A percentile compares a stretch with the other conserved stretches of the same genome.
Evolutionary conservation across 64 coral and sea anemone species (phyloP).

Genomic region (Pocillopora verrucosa): DNA sequence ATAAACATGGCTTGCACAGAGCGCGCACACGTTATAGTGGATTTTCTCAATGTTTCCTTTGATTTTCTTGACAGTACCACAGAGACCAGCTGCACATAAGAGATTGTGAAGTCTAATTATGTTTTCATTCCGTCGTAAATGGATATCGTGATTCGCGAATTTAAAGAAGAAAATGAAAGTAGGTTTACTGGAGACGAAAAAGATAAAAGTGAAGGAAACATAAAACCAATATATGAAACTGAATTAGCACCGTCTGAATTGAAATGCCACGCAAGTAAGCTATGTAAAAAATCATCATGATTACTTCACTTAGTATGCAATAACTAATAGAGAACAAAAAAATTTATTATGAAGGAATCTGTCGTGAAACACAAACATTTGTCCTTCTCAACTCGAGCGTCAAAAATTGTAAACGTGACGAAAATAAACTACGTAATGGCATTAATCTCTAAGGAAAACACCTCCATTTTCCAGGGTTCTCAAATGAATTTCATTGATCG

Average conservation of each 20-base stretch:
- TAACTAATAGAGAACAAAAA: conserved; percentile 5
- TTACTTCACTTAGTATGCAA: not conserved
- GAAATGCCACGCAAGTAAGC: not conserved
- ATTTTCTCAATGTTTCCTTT: not conserved
- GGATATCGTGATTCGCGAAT: not conserved
- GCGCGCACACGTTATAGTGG: not conserved
- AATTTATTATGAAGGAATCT: not conserved
- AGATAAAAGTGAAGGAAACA: not conserved
- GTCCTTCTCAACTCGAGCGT: not conserved
- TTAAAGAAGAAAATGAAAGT: not conserved
- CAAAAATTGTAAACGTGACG: not conserved
- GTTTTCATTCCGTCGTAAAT: conserved; percentile 6
- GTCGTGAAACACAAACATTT: not conserved
- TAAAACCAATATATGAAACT: not conserved
- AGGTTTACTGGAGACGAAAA: not conserved
- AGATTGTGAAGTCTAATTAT: not conserved
- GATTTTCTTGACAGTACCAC: not conserved
- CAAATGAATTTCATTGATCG: not conserved
- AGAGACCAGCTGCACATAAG: conserved; percentile 7
- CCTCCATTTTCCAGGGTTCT: not conserved
- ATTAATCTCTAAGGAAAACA: not conserved
- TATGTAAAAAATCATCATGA: not conserved
- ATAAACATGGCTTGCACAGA: not conserved
- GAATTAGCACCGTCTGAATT: not conserved
- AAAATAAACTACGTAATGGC: not conserved